Conservation (phyloP, 2,888 invertebrate species). For the Proisotoma minuta region DNA sequence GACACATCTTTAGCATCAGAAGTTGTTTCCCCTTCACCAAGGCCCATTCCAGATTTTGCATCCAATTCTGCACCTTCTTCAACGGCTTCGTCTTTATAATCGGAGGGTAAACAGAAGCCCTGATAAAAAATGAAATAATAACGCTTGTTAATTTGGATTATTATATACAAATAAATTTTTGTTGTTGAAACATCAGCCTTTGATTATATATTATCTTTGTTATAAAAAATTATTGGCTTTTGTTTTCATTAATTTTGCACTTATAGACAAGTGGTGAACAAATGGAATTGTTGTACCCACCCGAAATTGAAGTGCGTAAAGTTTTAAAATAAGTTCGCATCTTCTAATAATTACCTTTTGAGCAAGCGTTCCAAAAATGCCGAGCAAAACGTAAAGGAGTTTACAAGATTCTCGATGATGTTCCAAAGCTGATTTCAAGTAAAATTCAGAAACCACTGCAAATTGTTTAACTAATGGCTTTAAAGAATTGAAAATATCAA, state of each 20-base stretch:
- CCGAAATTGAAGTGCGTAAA: too few relatives aligned
- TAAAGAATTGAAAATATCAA: constrained; percentile 38
- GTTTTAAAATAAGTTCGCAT: too few relatives aligned
- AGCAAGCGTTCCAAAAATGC: constrained; percentile 77
- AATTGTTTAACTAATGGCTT: constrained; percentile 74
- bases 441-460: constrained; percentile 68
- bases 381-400: constrained; percentile 73
- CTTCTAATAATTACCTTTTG: constrained; percentile 60
- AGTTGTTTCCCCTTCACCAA: constrained; percentile 75
- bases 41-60: constrained; percentile 67
- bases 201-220: not conserved
- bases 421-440: constrained; percentile 70
- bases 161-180: not conserved
- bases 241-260: too few relatives aligned
- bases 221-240: too few relatives aligned
- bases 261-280: too few relatives aligned
- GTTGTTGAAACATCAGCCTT: not conserved
- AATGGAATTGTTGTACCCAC: too few relatives aligned
- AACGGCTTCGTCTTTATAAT: constrained; percentile 61
- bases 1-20: constrained; percentile 87
- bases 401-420: constrained; percentile 75
- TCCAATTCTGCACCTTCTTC: constrained; percentile 53
- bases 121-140: constrained; percentile 50
- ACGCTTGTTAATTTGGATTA: not conserved
- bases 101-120: constrained; percentile 90